Base-by-base conservation (phyloP, 2,113 vertebrate species). In the Calyptommatus sinebrachiatus region DNA sequence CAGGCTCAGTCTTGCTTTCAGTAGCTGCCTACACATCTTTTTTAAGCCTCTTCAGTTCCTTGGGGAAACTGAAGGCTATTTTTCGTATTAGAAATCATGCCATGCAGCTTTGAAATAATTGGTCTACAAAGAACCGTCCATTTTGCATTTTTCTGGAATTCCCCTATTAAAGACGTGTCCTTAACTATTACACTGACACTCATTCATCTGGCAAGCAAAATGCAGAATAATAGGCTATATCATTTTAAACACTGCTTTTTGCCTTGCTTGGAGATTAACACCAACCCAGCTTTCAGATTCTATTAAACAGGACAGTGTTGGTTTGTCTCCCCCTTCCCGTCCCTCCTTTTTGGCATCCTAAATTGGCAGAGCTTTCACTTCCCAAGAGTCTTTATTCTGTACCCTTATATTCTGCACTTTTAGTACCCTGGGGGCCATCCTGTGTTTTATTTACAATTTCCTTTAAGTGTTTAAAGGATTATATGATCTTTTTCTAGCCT, bases 361-460 rank as follows among this genome's bases (percentile, higher is more conserved):
- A 89, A 69, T 31, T 84, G 80, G 88, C 87, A 86, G 61, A 85
- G 80, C 81, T 87, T 60, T 85, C 77, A 71, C 20, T 79, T 79
- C 77, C 83, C 80, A 41, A 73, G 24, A 12, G 81, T 79, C 88
- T 87, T 84, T 73, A 84, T 22, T 84, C 69, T 86, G 77, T 60
- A 77, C 79, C 82, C 88, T 79, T 77, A 85, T 70, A 86, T 77
- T 83, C 83, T 90, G 35, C 67, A 85, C 79, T 87, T 86, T 83
- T 88, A 81, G 85, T 88, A 84, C 86, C 92, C 90, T 78, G 79
- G 70, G 85, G 89, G 87, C 76, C 86, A 89, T 90, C 88, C 92
- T 90, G 87, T 86, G 82, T 90, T 88, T 83, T 90, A 83, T 90
- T 88, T 88, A 89, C 85, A 85, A 73, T 89, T 91, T 91, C 87